Evolutionary conservation across 2,888 invertebrate species (phyloP).

Genomic region (Perithous albicinctus): DNA sequence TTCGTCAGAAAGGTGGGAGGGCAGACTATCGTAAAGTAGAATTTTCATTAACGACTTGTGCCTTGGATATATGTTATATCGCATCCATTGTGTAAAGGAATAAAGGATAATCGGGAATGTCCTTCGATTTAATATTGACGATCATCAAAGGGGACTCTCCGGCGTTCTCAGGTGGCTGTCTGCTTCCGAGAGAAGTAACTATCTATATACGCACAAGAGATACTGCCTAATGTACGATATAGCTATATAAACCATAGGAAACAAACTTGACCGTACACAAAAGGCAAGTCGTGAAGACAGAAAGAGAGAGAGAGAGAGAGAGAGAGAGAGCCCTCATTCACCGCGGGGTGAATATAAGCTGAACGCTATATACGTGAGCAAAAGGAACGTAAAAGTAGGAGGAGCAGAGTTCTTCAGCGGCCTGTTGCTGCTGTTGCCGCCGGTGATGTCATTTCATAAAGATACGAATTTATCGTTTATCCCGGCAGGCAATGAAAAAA

Average conservation of each 20-base stretch:
- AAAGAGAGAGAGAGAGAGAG: no score
- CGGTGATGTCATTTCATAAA: slow-evolving; percentile 76
- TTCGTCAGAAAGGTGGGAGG: background rate
- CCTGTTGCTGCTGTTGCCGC: slow-evolving; percentile 28
- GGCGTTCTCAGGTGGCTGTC: slow-evolving; percentile 32
- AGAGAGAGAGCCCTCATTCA: slow-evolving; percentile 11
- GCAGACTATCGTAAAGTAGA: slow-evolving; percentile 45
- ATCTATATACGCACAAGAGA: slow-evolving; percentile 41
- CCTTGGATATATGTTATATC: slow-evolving; percentile 43
- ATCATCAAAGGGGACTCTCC: slow-evolving; percentile 47
- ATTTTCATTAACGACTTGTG: slow-evolving; percentile 61
- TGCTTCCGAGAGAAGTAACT: slow-evolving; percentile 36
- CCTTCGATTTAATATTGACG: slow-evolving; percentile 60
- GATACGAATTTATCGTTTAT: slow-evolving; percentile 76
- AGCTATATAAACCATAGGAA: slow-evolving; percentile 11
- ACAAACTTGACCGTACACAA: slow-evolving; percentile 35
- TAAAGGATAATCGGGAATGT: slow-evolving; percentile 57
- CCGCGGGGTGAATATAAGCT: slow-evolving; percentile 43
- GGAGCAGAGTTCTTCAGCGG: slow-evolving; percentile 30
- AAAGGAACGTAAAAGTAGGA: slow-evolving; percentile 34
- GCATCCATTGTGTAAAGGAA: slow-evolving; percentile 57
- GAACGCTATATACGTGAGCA: slow-evolving; percentile 8
- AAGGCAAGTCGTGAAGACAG: slow-evolving; percentile 24
- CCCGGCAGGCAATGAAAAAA: background rate
- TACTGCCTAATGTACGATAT: slow-evolving; percentile 38